These are phyloP conservation scores for Notothenia coriiceps DNA, from an alignment of 2,113 vertebrate species.

Conservation along the genomic window DNA sequence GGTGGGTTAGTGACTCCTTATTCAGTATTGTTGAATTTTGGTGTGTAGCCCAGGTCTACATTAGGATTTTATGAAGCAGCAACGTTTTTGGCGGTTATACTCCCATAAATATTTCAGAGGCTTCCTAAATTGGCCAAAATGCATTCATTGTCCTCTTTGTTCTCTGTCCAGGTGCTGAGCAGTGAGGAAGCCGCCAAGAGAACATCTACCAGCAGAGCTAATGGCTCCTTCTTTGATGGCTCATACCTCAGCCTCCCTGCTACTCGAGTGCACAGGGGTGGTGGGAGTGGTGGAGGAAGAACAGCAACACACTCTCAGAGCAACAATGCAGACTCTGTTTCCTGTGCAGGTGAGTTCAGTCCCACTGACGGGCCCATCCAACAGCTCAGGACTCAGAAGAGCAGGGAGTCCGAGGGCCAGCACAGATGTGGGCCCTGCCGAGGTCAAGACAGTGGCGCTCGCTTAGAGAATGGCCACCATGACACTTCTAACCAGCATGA, in stretches of 20 bases:
- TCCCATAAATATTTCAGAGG: conserved; percentile 39
- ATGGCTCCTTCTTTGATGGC: conserved; percentile 69
- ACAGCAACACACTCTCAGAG: not conserved
- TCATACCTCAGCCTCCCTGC: conserved; percentile 76
- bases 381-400: conserved; percentile 37
- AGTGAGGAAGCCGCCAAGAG: conserved; percentile 57
- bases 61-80: conserved; percentile 56
- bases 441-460: conserved; percentile 22
- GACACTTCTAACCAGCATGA: conserved; percentile 15
- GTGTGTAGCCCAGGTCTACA: conserved; percentile 34
- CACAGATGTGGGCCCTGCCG: conserved; percentile 22
- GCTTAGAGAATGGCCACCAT: conserved; percentile 1
- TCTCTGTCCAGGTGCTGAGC: conserved; percentile 69
- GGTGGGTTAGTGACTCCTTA: conserved; percentile 48
- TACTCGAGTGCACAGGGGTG: conserved; percentile 24
- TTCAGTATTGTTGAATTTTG: conserved; percentile 55
- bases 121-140: conserved; percentile 49
- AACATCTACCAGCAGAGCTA: conserved; percentile 53
- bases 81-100: conserved; percentile 49
- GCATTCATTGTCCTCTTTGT: conserved; percentile 52
- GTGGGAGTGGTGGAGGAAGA: conserved; percentile 37
- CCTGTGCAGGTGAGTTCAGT: conserved; percentile 35
- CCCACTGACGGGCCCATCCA: conserved; percentile 15
- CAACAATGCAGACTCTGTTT: conserved; percentile 19
- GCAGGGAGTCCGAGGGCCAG: conserved; percentile 41